Conservation (phyloP, 2,113 vertebrate species). For the Struthio camelus region DNA sequence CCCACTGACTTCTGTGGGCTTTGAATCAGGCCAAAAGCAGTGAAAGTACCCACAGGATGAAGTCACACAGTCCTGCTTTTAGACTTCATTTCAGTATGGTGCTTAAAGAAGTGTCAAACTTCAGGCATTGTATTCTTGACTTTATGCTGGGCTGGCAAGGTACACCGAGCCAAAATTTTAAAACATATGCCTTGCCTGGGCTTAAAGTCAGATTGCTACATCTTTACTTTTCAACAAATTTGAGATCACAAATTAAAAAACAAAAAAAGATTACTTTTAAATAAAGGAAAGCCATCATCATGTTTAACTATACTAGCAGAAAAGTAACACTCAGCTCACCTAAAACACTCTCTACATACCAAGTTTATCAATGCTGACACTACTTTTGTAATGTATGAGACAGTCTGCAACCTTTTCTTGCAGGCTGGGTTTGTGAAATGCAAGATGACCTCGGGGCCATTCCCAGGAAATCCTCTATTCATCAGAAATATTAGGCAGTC, state of each 20-base stretch:
- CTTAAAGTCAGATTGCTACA: not conserved
- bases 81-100: not conserved
- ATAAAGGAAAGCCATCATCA: not conserved
- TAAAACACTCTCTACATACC: not conserved
- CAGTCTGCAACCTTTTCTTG: not conserved
- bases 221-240: not conserved
- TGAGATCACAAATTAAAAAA: not conserved
- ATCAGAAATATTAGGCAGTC: not conserved
- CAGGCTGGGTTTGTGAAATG: not conserved
- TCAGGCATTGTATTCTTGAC: not conserved
- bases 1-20: not conserved
- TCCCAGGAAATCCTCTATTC: not conserved
- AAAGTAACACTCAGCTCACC: not conserved
- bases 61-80: not conserved
- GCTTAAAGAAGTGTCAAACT: not conserved
- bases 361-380: not conserved
- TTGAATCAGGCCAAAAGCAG: not conserved
- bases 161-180: not conserved
- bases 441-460: not conserved
- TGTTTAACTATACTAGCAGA: not conserved
- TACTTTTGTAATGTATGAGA: not conserved
- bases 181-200: not conserved
- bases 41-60: constrained; percentile 2
- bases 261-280: not conserved
- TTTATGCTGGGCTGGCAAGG: not conserved